Base-by-base conservation (phyloP, 30 jellyfish, hydroid and myxozoan genomes). In the Nemopilema nomurai region DNA sequence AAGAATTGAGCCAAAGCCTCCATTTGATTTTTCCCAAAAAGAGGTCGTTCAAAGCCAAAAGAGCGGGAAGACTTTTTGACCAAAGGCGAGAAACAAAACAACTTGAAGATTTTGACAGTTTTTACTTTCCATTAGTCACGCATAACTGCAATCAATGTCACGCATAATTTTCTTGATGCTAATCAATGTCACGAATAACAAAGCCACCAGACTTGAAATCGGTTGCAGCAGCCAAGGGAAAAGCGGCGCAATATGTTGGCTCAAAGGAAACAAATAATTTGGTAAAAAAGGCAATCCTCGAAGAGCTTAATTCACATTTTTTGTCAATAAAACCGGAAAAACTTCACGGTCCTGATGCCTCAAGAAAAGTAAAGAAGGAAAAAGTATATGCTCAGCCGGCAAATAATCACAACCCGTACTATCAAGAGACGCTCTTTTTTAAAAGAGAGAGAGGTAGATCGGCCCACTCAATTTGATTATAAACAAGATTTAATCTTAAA, bases 241-340 rank as follows among this genome's bases (percentile, higher is more conserved):
- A 72, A 51, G 86, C 86, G 6, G 41, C 71, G 68, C 52, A 71
- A 21, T 83, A 26, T 76, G 69, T 62, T 26, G 62, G 86, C 30
- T 50, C 86, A 18, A 28, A 83, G 4, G 86, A 83, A 49, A 71
- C 91, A 52, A 83, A 62, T 23, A 83, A 30, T 51, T 67, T 52
- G 68, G 80, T 70, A 3, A 83, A 83, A 32, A 62, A 71, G 25
- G 91, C 91, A n/a, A 71, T 83, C 1, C 62, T 83, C 8, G 68
- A 74, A 32, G 91, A 83, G 51, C 33, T 83, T 17, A 83, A 83
- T 52, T 83, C 91, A 33, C 85, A 83, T 22, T 30, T 83, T 81
- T 26, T 83, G 32, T 83, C 91, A 71, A 41, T 83, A 71, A 83
- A 66, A 57, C 81, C 91, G 3, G 86, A 83, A 19, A 49, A 52